Evolutionary conservation across 2,797 vertebrate species (phyloP).

Genomic region (Aldrovandia affinis): DNA sequence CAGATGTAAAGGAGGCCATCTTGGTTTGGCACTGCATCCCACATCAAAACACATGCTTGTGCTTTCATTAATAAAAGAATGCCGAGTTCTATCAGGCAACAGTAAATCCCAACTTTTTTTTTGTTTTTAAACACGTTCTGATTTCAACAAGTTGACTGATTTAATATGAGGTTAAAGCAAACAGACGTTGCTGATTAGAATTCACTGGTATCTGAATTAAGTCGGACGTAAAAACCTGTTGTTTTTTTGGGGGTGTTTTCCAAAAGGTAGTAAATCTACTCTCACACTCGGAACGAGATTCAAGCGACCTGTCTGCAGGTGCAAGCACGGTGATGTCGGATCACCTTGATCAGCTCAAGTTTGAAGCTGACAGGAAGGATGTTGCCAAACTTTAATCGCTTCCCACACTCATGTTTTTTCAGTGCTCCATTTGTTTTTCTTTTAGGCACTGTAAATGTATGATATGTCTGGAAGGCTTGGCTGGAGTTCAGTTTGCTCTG

Average conservation of each 20-base stretch:
- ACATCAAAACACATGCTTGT: neutral
- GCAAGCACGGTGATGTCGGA: slow-evolving; percentile 20
- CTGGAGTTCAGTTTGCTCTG: slow-evolving; percentile 35
- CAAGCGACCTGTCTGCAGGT: neutral
- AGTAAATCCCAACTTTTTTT: too few relatives aligned
- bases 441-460: slow-evolving; percentile 35
- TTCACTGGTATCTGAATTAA: neutral
- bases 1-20: slow-evolving; percentile 9
- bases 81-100: neutral
- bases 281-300: neutral
- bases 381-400: slow-evolving; percentile 43
- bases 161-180: neutral
- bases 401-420: slow-evolving; percentile 41
- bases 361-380: slow-evolving; percentile 34
- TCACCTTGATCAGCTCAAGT: slow-evolving; percentile 31
- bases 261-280: neutral
- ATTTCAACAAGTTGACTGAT: too few relatives aligned
- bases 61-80: slow-evolving; percentile 4
- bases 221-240: neutral
- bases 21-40: neutral
- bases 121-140: too few relatives aligned
- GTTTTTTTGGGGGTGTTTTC: too few relatives aligned
- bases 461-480: slow-evolving; percentile 31
- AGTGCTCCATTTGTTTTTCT: slow-evolving; percentile 38
- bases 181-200: neutral